Base-by-base conservation (phyloP, 2,888 invertebrate species). In the Agriopis leucophaearia region DNA sequence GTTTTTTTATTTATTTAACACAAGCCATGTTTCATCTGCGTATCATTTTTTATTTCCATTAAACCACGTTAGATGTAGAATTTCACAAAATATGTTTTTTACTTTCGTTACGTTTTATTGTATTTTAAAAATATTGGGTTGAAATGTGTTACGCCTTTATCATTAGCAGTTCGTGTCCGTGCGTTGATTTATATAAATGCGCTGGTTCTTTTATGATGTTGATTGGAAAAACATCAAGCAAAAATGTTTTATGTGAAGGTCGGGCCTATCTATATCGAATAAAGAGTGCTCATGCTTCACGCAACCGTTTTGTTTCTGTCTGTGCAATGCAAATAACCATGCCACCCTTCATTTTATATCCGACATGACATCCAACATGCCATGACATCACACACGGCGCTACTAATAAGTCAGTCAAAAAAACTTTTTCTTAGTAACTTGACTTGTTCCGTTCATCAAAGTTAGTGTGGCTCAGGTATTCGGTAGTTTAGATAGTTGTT, bases 351-450 rank as follows among this genome's bases (percentile, higher is more conserved):
- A 78, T 81, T 87, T 85, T 87, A 84, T 85, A 82, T 82, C 78
- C 78, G 76, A 77, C 79, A 83, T 83, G 81, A 81, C 77, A 81
- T 79, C 80, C 82, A 81, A 83, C 84, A 87, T 87, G 80, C 82
- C 81, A 79, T 82, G 80, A 70, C 72, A 76, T 83, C 73, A 81
- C 79, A 83, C 75, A 80, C 77, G 81, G 78, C 73, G 73, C 73
- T 76, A 79, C 78, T 78, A 76, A 80, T 78, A 76, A 86, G 81
- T 83, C 88, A 87, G 88, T 85, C 85, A 86, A 88, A 86, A 84
- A 86, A 84, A 81, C 78, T 83, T 84, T 83, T 81, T 83, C 82
- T 74, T 70, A 78, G 78, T 74, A 76, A 78, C 74, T 78, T 72
- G 81, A 84, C 84, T 82, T 84, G 83, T 80, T 73, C 65, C 63